Percentiles rank a stretch among this genome's conserved stretches.
phyloP scores from a whole-genome alignment of 2,113 vertebrate genomes.

The Pachyramphus minor region DNA sequence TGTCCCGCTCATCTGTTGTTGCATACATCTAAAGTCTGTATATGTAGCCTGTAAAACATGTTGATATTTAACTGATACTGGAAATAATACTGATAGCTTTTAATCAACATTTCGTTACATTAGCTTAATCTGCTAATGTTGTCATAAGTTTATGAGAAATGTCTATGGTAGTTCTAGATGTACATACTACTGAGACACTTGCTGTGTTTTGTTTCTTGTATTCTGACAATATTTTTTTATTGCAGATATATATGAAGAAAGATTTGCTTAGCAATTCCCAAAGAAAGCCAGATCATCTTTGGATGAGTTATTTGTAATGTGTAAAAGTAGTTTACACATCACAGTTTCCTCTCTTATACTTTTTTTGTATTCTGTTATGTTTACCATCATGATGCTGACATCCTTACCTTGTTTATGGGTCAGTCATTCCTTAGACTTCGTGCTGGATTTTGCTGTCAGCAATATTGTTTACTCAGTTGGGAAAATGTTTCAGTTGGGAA shows the following conservation, averaged over 20 bases:
- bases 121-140: background rate
- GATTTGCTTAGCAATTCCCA: background rate
- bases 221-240: background rate
- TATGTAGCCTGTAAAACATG: background rate
- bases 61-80: background rate
- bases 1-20: background rate
- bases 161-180: background rate
- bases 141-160: background rate
- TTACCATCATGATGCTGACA: background rate
- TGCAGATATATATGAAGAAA: background rate
- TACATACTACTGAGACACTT: background rate
- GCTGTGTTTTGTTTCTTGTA: background rate
- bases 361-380: background rate
- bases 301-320: background rate
- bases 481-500: background rate
- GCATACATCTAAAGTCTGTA: background rate
- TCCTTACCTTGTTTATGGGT: background rate
- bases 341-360: background rate
- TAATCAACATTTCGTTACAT: background rate
- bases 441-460: background rate
- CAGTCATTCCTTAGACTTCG: background rate
- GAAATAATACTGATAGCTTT: background rate
- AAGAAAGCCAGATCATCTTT: background rate
- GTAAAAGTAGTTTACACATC: background rate
- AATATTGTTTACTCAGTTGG: background rate